A percentile compares a stretch with the other conserved stretches of the same genome.
These are phyloP conservation scores for Myathropa florea DNA, from an alignment of 2,888 invertebrate genomes.

Conservation along the genomic window DNA sequence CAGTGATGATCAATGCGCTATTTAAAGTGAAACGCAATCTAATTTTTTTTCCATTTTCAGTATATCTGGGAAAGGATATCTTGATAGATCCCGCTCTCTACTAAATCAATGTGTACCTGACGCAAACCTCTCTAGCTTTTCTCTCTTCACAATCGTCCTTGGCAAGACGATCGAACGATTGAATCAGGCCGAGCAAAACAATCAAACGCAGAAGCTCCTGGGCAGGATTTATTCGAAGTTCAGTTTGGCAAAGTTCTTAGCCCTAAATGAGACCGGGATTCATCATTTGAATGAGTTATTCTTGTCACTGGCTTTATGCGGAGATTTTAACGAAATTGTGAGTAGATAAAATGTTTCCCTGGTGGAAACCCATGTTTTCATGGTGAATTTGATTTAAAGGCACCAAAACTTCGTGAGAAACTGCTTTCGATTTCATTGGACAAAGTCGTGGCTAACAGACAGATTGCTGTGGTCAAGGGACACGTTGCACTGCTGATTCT, in stretches of 20 bases:
- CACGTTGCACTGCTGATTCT: slow-evolving; percentile 79
- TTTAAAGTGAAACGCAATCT: neutral
- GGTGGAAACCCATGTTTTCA: no score
- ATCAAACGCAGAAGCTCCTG: slow-evolving; percentile 80
- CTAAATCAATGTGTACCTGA: slow-evolving; percentile 75
- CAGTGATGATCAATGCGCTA: no score
- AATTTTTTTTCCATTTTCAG: slow-evolving; percentile 33
- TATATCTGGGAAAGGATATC: slow-evolving; percentile 76
- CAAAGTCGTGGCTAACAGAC: slow-evolving; percentile 77
- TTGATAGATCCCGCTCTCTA: slow-evolving; percentile 79
- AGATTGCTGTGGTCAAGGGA: slow-evolving; percentile 77
- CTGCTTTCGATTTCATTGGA: slow-evolving; percentile 78
- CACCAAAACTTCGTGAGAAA: slow-evolving; percentile 78
- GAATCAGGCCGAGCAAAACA: slow-evolving; percentile 51
- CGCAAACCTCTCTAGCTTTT: slow-evolving; percentile 81
- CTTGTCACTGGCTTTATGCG: slow-evolving; percentile 76
- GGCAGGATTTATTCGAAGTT: slow-evolving; percentile 84
- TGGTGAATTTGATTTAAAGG: slow-evolving; percentile 67
- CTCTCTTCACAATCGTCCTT: slow-evolving; percentile 81
- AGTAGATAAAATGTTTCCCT: neutral
- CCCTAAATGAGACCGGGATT: slow-evolving; percentile 82
- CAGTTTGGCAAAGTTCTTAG: slow-evolving; percentile 82
- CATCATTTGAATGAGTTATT: slow-evolving; percentile 82
- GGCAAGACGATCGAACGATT: slow-evolving; percentile 77
- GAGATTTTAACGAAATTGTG: slow-evolving; percentile 75